These are phyloP conservation scores for Ecdyonurus torrentis DNA, from an alignment of 2,888 invertebrate genomes.

Conservation along the genomic window DNA sequence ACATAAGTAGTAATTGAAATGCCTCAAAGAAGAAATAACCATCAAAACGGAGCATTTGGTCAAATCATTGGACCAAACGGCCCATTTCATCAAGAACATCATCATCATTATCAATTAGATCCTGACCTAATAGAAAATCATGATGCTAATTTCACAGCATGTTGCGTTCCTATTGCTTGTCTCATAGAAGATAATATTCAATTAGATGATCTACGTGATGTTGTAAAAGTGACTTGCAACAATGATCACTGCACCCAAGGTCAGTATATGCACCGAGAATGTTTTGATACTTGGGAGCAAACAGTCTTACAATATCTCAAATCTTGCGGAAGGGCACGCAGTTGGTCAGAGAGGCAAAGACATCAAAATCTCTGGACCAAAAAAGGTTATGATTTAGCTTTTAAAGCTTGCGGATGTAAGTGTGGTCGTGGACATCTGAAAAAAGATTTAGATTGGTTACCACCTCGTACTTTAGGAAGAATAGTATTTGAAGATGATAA, in stretches of 20 bases:
- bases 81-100: background rate
- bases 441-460: slow-evolving; percentile 86
- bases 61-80: slow-evolving; percentile 5
- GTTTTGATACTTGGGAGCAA: slow-evolving; percentile 90
- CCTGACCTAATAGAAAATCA: slow-evolving; percentile 18
- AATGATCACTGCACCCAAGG: slow-evolving; percentile 81
- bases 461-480: slow-evolving; percentile 40
- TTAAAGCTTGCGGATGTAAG: slow-evolving; percentile 86
- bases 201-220: slow-evolving; percentile 45
- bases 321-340: slow-evolving; percentile 77
- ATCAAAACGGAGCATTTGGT: slow-evolving; percentile 7
- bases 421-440: slow-evolving; percentile 85
- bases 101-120: slow-evolving; percentile 14
- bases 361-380: slow-evolving; percentile 95
- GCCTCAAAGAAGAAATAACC: slow-evolving; percentile 14
- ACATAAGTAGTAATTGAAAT: too few relatives aligned
- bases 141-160: slow-evolving; percentile 41
- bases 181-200: slow-evolving; percentile 33
- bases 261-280: slow-evolving; percentile 89
- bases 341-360: slow-evolving; percentile 89
- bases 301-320: slow-evolving; percentile 75
- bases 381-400: slow-evolving; percentile 91
- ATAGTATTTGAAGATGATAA: slow-evolving; percentile 32
- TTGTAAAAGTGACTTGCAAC: slow-evolving; percentile 82
- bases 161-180: slow-evolving; percentile 76